phyloP scores from a whole-genome alignment of 2,797 vertebrate genomes.

The Sarcophilus harrisii region DNA sequence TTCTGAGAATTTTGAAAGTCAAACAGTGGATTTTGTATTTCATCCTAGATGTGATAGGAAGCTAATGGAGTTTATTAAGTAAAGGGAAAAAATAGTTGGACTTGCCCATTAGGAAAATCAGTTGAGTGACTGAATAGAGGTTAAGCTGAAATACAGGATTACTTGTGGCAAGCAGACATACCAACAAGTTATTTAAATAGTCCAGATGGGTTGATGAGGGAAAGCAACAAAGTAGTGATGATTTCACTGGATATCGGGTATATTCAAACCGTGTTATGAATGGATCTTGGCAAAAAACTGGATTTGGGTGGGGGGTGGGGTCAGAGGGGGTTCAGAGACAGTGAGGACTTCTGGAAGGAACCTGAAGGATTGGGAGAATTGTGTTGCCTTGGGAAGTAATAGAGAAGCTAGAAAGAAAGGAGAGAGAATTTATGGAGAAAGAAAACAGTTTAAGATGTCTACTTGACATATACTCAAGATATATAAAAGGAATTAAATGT shows the following conservation, averaged over 20 bases:
- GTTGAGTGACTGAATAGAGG: not conserved
- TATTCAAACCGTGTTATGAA: not conserved
- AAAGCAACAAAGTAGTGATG: not conserved
- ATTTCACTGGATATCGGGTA: not conserved
- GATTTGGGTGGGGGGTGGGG: not conserved
- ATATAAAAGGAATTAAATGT: too few relatives aligned
- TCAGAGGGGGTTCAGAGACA: too few relatives aligned
- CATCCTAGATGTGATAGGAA: not conserved
- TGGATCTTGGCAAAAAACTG: not conserved
- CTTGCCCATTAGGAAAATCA: not conserved
- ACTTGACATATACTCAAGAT: too few relatives aligned
- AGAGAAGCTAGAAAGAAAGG: not conserved
- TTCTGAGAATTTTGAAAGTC: not conserved
- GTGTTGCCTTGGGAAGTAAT: not conserved
- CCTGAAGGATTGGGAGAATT: not conserved
- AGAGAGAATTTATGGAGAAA: too few relatives aligned
- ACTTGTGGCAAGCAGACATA: not conserved
- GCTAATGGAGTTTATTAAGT: not conserved
- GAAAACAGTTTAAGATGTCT: too few relatives aligned
- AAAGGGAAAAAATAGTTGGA: not conserved
- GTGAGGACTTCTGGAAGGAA: not conserved
- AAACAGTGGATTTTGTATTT: not conserved
- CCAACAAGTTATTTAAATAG: too few relatives aligned
- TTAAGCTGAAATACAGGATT: not conserved
- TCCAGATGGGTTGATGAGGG: not conserved